A percentile compares a stretch with the other conserved stretches of the same genome.
phyloP scores from a whole-genome alignment of 2,797 vertebrate species.

The Acipenser transmontanus region DNA sequence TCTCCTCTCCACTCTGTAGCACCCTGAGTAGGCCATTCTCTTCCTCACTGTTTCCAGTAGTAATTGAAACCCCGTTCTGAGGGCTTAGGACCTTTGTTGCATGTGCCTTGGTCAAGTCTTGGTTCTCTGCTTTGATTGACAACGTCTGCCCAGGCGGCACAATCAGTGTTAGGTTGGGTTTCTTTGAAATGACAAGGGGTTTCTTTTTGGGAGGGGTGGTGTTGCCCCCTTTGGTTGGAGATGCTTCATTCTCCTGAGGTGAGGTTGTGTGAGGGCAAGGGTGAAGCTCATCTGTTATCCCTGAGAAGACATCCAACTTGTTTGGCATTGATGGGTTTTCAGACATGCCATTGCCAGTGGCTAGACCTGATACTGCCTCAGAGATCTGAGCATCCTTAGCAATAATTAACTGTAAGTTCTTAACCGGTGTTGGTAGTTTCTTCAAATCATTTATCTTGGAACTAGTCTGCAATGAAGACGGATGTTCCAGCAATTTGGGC shows the following conservation, averaged over 20 bases:
- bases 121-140: conserved; percentile 44
- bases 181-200: conserved; percentile 82
- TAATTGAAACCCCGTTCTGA: conserved; percentile 31
- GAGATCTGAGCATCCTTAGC: conserved; percentile 42
- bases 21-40: conserved; percentile 41
- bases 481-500: conserved; percentile 35
- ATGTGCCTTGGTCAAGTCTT: conserved; percentile 34
- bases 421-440: conserved; percentile 48
- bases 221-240: conserved; percentile 27
- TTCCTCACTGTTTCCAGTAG: conserved; percentile 39
- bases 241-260: too few species aligned
- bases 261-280: conserved; percentile 11
- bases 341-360: conserved; percentile 19
- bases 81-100: conserved; percentile 36
- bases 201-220: conserved; percentile 65
- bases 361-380: conserved; percentile 24
- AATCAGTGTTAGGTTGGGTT: conserved; percentile 76
- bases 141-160: conserved; percentile 43
- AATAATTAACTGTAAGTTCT: conserved; percentile 46
- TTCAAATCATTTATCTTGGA: conserved; percentile 28
- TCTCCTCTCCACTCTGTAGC: conserved; percentile 44
- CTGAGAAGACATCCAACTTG: conserved; percentile 18
- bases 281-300: conserved; percentile 9
- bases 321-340: conserved; percentile 23
- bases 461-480: conserved; percentile 21